Conservation (phyloP, 2,113 vertebrate genomes). For the Rhagologus leucostigma region DNA sequence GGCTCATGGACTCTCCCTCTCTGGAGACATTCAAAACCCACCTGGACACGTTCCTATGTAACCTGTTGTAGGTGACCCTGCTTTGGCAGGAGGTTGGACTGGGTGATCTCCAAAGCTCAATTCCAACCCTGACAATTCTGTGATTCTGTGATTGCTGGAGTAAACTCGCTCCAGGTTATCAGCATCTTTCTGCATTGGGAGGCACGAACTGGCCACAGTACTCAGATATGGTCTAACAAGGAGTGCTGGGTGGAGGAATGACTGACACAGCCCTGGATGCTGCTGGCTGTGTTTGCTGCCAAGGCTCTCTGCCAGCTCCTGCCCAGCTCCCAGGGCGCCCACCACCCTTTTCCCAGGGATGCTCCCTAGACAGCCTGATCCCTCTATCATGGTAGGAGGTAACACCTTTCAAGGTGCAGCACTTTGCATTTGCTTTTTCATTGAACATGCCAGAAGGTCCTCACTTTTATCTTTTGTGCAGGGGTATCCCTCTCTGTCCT, state of each 20-base stretch:
- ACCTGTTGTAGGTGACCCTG: background rate
- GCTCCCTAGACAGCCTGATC: background rate
- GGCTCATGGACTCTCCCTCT: fast-evolving
- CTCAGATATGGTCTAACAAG: background rate
- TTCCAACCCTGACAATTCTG: background rate
- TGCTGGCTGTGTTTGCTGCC: background rate
- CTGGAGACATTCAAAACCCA: background rate
- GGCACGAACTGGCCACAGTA: background rate
- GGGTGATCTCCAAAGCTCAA: background rate
- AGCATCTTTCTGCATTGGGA: background rate
- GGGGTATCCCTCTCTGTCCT: background rate
- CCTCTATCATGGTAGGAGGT: fast-evolving
- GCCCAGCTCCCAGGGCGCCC: background rate
- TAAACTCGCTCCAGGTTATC: background rate
- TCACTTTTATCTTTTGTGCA: background rate
- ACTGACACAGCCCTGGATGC: background rate
- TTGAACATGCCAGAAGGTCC: background rate
- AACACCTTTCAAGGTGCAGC: background rate
- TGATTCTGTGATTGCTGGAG: background rate
- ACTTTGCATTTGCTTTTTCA: background rate
- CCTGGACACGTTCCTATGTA: background rate
- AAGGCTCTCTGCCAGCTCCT: background rate
- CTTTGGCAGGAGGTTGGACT: background rate
- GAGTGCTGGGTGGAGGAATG: background rate
- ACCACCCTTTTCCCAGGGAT: background rate